Base-by-base conservation (phyloP, 2,113 vertebrate genomes). In the Oplegnathus fasciatus region DNA sequence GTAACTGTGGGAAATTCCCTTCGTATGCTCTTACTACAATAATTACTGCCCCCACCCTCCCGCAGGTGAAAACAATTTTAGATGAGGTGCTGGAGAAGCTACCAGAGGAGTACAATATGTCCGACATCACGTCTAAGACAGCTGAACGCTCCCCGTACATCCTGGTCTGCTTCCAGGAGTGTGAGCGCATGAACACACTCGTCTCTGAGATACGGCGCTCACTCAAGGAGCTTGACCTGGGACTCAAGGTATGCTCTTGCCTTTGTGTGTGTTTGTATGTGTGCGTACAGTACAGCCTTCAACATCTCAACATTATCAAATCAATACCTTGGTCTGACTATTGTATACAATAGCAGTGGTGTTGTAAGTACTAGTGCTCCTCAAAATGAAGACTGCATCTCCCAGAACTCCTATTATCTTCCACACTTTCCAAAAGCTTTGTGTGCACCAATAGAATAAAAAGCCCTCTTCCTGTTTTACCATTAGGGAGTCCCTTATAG, bases 101-200 rank as follows among this genome's bases (percentile, higher is more conserved):
- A 4, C 95, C 95, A 10, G 95, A 96, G 83, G 93, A 95, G 80
- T 96, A 95, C 89, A 96, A 96, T 54, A 96, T 96, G 94, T 92
- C 92, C 0, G 95, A 96, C 89, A 96, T 97, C 86, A 96, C 83
- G 44, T 96, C 95, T 58, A 96, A 95, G 91, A 93, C 94, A 24
- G 92, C 91, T 5, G 95, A 96, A 60, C 87, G 91, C 1, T 95
- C 94, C 0, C 96, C 95, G 1, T 95, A 94, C 88, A 94, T 96
- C 72, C 85, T 95, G 88, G 94, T 96, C 82, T 96, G 94, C 91
- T 96, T 97, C 89, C 95, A 96, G 93, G 96, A 96, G 91, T 96
- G 94, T 58, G 94, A 97, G 91, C 95, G 96, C 80, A 95, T 95
- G 94, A 95, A 96, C 93, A 85, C 4, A 0, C 93, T 96, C 18